A percentile compares a stretch with the other conserved stretches of the same genome.
These are phyloP conservation scores for Psittacula echo DNA, from an alignment of 2,797 vertebrate genomes.

Conservation along the genomic window DNA sequence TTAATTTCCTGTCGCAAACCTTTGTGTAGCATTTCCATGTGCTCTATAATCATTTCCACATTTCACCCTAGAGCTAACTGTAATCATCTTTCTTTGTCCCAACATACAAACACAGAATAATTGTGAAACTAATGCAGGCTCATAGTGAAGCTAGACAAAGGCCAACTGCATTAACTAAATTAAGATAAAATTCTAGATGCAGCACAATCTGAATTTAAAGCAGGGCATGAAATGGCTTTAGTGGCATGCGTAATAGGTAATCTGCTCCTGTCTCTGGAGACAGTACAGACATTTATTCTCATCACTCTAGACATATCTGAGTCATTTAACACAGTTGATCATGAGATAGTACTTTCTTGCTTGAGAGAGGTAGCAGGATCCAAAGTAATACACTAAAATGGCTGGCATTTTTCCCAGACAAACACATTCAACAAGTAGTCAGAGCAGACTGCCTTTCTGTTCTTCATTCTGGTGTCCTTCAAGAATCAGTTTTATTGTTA, in stretches of 20 bases:
- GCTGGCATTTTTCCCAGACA: conserved; percentile 32
- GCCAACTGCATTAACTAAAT: conserved; percentile 51
- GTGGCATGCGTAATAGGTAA: neutral
- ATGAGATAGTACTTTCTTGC: conserved; percentile 6
- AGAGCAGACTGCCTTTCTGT: neutral
- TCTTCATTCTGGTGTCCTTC: neutral
- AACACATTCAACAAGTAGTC: neutral
- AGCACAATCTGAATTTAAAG: conserved; percentile 46
- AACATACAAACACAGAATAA: conserved; percentile 8
- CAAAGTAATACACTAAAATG: conserved; percentile 37
- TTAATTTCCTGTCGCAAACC: conserved; percentile 45
- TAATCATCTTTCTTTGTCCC: conserved; percentile 49
- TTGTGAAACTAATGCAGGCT: conserved; percentile 7
- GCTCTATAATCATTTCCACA: conserved; percentile 39
- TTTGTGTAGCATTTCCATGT: conserved; percentile 48
- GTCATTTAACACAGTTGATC: conserved; percentile 16
- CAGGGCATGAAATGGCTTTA: neutral
- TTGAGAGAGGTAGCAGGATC: conserved; percentile 16
- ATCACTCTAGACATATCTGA: conserved; percentile 9
- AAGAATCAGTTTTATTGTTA: conserved; percentile 1
- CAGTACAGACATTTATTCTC: neutral
- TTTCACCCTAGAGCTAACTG: conserved; percentile 49
- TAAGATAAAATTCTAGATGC: conserved; percentile 42
- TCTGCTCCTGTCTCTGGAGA: neutral
- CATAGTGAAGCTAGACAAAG: conserved; percentile 43